Percentiles rank a stretch among this genome's conserved stretches.
Conservation (phyloP, 2,888 invertebrate genomes). For the Papilio gigon region DNA sequence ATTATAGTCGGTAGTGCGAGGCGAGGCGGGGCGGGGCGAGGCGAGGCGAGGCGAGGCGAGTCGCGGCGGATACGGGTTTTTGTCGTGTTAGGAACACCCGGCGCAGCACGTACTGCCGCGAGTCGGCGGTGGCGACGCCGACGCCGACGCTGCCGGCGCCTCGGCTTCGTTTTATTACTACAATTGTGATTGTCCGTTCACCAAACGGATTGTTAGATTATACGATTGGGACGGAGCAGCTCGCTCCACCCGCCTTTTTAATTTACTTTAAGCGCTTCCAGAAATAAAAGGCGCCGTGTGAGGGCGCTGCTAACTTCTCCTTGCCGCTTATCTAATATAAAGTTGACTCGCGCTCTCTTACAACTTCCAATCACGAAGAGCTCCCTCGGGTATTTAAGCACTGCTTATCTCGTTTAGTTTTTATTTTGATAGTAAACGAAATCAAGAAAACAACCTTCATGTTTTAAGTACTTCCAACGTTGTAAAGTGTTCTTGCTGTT, state of each 20-base stretch:
- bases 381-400: constrained; percentile 58
- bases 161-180: constrained; percentile 60
- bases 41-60: constrained; percentile 62
- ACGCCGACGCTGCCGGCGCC: constrained; percentile 71
- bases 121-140: constrained; percentile 57
- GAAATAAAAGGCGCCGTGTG: constrained; percentile 62
- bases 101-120: constrained; percentile 46
- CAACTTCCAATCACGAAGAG: constrained; percentile 69
- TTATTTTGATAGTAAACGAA: constrained; percentile 41
- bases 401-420: constrained; percentile 59
- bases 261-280: constrained; percentile 69
- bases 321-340: constrained; percentile 72
- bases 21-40: constrained; percentile 60
- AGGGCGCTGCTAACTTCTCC: constrained; percentile 61
- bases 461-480: not conserved
- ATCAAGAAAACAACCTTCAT: not conserved
- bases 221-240: constrained; percentile 60
- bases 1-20: constrained; percentile 69
- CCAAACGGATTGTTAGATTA: constrained; percentile 63
- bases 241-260: constrained; percentile 56
- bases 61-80: constrained; percentile 63
- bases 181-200: constrained; percentile 63
- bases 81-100: constrained; percentile 65
- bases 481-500: not conserved
- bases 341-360: constrained; percentile 53